A percentile compares a stretch with the other conserved stretches of the same genome.
phyloP scores from a whole-genome alignment of 2,888 invertebrate genomes.

The Anorthoa munda region DNA sequence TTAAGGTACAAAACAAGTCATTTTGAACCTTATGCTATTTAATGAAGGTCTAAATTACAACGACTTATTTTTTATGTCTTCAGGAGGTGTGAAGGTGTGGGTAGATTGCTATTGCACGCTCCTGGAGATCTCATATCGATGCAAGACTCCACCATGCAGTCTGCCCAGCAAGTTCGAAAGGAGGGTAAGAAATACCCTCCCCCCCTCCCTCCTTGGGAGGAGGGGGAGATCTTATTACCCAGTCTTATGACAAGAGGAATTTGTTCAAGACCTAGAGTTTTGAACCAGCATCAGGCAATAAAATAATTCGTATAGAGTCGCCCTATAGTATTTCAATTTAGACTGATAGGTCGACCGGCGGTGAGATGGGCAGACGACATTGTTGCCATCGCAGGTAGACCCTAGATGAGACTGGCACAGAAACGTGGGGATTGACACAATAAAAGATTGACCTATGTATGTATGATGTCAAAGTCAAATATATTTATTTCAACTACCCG shows the following conservation, averaged over 20 bases:
- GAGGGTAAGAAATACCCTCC: constrained; percentile 78
- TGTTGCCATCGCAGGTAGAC: no score
- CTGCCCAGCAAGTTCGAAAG: constrained; percentile 82
- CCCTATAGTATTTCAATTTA: neutral
- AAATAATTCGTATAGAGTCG: neutral
- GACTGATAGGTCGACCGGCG: no score
- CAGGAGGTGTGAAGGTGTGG: constrained; percentile 96
- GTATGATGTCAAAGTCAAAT: no score
- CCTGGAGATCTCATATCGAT: constrained; percentile 97
- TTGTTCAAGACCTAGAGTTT: neutral
- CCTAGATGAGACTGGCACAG: no score
- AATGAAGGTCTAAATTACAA: neutral
- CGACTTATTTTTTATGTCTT: neutral
- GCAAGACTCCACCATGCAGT: constrained; percentile 88
- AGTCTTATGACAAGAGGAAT: neutral
- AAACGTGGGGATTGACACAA: no score
- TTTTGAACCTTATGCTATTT: neutral
- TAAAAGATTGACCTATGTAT: no score
- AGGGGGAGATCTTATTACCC: neutral
- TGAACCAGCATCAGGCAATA: neutral
- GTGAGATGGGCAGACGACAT: no score
- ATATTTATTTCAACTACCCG: no score
- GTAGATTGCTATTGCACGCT: constrained; percentile 94
- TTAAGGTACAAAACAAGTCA: constrained; percentile 20
- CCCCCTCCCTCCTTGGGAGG: no score